phyloP scores from a whole-genome alignment of 2,113 vertebrate genomes.

The Limanda limanda region DNA sequence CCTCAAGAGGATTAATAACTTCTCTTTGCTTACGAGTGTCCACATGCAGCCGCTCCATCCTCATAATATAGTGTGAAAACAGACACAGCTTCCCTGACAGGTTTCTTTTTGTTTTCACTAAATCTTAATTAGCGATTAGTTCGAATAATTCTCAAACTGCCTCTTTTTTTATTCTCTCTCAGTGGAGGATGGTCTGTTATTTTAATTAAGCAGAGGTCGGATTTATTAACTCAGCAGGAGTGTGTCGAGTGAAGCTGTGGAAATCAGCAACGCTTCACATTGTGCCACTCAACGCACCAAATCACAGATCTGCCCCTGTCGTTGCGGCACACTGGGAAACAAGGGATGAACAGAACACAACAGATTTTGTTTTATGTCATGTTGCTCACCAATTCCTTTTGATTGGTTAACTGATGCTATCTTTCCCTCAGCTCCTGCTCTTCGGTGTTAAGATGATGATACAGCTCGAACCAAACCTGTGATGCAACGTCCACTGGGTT shows the following conservation, averaged over 20 bases:
- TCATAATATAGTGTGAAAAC: conserved; percentile 66
- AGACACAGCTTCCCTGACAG: conserved; percentile 65
- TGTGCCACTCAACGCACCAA: conserved; percentile 43
- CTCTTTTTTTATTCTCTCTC: conserved; percentile 57
- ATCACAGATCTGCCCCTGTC: conserved; percentile 31
- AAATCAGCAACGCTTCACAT: conserved; percentile 68
- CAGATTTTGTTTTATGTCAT: conserved; percentile 45
- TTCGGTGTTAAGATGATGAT: conserved; percentile 32
- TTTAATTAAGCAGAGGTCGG: conserved; percentile 86
- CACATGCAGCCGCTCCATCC: conserved; percentile 45
- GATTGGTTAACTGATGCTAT: conserved; percentile 48
- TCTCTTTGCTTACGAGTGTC: conserved; percentile 27
- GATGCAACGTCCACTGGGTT: conserved; percentile 26
- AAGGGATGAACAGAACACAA: conserved; percentile 14
- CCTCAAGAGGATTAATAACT: conserved; percentile 37
- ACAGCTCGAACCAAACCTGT: conserved; percentile 31
- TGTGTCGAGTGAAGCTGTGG: conserved; percentile 68
- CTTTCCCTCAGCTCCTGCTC: background rate
- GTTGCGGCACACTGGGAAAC: conserved; percentile 35
- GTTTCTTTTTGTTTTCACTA: conserved; percentile 73
- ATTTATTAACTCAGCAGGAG: conserved; percentile 83
- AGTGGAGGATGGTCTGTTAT: conserved; percentile 80
- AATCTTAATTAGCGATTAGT: conserved; percentile 84
- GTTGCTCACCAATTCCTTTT: conserved; percentile 53
- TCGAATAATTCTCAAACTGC: conserved; percentile 79